Evolutionary conservation across 2,888 invertebrate genomes (phyloP).

Genomic region (Dryobota labecula): DNA sequence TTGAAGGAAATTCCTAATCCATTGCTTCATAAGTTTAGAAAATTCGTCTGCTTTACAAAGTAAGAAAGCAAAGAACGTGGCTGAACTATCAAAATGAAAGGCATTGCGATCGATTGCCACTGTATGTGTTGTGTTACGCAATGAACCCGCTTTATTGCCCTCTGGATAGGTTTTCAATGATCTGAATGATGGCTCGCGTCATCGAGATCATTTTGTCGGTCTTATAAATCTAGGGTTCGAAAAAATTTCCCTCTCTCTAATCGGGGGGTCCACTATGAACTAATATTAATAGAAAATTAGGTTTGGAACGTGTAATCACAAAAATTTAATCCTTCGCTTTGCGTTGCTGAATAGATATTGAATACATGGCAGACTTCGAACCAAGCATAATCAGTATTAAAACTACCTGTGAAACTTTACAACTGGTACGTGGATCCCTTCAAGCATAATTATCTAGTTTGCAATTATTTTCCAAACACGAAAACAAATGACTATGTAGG

Average conservation of each 20-base stretch:
- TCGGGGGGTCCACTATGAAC: neutral
- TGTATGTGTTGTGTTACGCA: too few relatives aligned
- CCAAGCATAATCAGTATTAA: neutral
- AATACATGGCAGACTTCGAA: too few relatives aligned
- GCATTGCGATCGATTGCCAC: too few relatives aligned
- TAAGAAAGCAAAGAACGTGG: too few relatives aligned
- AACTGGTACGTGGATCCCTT: neutral
- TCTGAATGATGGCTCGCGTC: neutral
- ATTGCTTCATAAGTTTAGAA: too few relatives aligned
- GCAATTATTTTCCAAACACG: neutral
- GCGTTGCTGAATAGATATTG: neutral
- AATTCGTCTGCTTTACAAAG: too few relatives aligned
- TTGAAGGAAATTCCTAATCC: too few relatives aligned
- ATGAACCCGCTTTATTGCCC: neutral
- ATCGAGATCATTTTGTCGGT: neutral
- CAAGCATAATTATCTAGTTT: neutral
- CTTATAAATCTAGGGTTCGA: neutral
- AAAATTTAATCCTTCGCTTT: neutral
- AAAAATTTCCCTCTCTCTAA: neutral
- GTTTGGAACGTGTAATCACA: neutral
- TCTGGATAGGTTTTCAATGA: neutral
- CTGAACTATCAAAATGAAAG: too few relatives aligned
- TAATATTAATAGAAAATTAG: neutral
- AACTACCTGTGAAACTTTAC: neutral
- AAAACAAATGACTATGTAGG: neutral